phyloP scores from a whole-genome alignment of 2,797 vertebrate species.

The Anas bernieri region DNA sequence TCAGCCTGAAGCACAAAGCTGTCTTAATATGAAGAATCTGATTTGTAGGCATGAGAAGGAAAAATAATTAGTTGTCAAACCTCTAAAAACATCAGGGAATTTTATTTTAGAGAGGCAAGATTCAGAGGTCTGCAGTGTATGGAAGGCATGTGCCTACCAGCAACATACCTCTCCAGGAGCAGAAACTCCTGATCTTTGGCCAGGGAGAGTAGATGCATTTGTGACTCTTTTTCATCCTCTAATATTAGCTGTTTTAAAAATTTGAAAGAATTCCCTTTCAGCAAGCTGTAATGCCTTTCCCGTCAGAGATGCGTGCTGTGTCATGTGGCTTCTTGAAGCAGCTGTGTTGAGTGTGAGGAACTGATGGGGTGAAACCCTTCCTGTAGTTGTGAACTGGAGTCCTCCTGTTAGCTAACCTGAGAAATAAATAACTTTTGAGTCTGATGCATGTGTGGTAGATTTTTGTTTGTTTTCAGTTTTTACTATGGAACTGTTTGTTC shows the following conservation, averaged over 20 bases:
- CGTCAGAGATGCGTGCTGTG: neutral
- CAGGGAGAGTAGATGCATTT: neutral
- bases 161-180: neutral
- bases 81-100: neutral
- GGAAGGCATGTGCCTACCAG: neutral
- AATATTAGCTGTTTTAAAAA: neutral
- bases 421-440: neutral
- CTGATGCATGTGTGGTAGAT: neutral
- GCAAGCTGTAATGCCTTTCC: neutral
- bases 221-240: neutral
- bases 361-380: neutral
- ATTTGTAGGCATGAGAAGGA: neutral
- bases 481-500: neutral
- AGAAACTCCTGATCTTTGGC: neutral
- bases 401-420: neutral
- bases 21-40: neutral
- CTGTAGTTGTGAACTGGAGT: neutral
- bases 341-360: neutral
- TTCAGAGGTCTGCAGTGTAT: neutral
- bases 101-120: neutral
- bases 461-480: slow-evolving; percentile 3
- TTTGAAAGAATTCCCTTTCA: neutral
- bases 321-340: neutral
- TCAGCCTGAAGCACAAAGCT: neutral
- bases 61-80: neutral